Conservation (phyloP, 2,888 invertebrate genomes). For the Noctua comes region DNA sequence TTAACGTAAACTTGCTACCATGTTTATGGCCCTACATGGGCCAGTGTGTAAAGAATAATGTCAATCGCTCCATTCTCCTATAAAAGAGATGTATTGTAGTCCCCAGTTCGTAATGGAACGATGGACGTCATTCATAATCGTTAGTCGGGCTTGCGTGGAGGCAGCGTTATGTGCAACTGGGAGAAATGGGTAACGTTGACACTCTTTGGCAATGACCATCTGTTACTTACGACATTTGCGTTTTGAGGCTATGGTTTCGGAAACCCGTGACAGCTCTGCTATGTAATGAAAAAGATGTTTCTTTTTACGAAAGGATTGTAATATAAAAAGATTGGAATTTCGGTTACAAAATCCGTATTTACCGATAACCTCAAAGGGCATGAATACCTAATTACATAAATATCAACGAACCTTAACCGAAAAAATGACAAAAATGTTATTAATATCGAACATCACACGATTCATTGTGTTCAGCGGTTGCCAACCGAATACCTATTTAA, state of each 20-base stretch:
- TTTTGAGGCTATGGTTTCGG: background rate
- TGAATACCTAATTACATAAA: constrained; percentile 29
- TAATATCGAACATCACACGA: constrained; percentile 51
- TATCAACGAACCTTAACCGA: background rate
- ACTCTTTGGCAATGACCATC: constrained; percentile 32
- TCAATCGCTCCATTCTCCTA: constrained; percentile 36
- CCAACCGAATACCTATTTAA: constrained; percentile 52
- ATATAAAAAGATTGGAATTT: constrained; percentile 1
- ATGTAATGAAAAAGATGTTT: constrained; percentile 3
- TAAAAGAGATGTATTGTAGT: constrained; percentile 53
- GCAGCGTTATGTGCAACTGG: constrained; percentile 33
- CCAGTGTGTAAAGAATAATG: constrained; percentile 37
- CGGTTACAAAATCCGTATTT: constrained; percentile 6
- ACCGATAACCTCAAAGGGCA: constrained; percentile 22
- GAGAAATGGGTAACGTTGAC: constrained; percentile 46
- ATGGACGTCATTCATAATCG: constrained; percentile 57
- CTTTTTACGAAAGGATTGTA: background rate
- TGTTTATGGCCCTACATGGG: constrained; percentile 9
- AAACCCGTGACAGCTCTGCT: background rate
- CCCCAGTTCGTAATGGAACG: constrained; percentile 40
- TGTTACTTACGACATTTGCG: constrained; percentile 34
- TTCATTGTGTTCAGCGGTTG: constrained; percentile 52
- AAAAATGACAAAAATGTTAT: constrained; percentile 33
- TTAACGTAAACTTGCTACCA: background rate
- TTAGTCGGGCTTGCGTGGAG: constrained; percentile 36